Conservation (phyloP, 2,797 vertebrate species). For the Lacerta viridis region DNA sequence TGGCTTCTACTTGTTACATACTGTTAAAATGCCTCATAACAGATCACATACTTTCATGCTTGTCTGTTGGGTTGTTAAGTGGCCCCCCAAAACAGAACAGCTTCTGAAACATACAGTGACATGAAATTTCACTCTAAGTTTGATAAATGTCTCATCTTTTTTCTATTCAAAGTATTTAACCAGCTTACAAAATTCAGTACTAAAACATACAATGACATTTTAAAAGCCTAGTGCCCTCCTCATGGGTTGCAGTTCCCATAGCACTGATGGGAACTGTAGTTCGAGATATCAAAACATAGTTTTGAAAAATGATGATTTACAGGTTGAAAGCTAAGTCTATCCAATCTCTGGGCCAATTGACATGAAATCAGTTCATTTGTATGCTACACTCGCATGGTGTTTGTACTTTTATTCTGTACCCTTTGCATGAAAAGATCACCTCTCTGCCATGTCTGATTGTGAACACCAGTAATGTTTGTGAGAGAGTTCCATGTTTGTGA, state of each 20-base stretch:
- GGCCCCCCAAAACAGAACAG: background rate
- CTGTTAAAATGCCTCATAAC: background rate
- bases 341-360: background rate
- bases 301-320: background rate
- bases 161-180: background rate
- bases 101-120: rapidly evolving
- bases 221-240: too few relatives aligned
- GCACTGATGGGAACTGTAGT: too few relatives aligned
- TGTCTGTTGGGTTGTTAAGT: background rate
- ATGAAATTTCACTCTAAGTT: background rate
- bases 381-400: too few relatives aligned
- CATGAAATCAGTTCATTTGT: too few relatives aligned
- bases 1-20: background rate
- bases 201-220: background rate
- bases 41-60: background rate
- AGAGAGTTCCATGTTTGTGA: background rate
- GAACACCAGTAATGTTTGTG: too few relatives aligned
- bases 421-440: background rate
- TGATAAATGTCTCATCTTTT: background rate
- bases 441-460: background rate
- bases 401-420: background rate
- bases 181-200: background rate
- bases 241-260: too few relatives aligned
- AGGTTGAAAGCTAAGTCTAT: background rate
- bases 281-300: background rate